Percentiles rank a stretch among this genome's conserved stretches.
Conservation (phyloP, 2,113 vertebrate genomes). For the Petaurus breviceps region DNA sequence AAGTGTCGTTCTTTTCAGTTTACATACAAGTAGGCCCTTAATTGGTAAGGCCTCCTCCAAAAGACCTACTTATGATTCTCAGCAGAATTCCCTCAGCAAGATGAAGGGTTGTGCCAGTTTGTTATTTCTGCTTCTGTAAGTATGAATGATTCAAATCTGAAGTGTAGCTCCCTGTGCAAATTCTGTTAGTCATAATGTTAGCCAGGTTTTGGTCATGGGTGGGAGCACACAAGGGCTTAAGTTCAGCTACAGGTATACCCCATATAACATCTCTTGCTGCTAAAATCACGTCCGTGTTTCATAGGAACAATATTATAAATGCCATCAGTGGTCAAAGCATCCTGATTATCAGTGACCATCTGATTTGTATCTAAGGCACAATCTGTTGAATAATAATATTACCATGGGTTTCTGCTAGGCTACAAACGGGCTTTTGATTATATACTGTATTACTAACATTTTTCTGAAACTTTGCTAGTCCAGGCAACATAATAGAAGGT, state of each 20-base stretch:
- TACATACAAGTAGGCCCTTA: neutral
- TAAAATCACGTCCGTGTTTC: neutral
- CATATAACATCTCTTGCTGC: neutral
- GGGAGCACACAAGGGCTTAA: neutral
- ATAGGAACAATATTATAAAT: neutral
- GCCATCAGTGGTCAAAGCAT: neutral
- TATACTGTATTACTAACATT: neutral
- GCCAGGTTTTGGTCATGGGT: neutral
- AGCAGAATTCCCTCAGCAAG: neutral
- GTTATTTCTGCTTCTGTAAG: neutral
- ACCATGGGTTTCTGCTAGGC: neutral
- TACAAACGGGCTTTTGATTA: neutral
- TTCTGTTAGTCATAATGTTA: neutral
- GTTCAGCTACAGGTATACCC: neutral
- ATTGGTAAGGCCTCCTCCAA: constrained; percentile 1
- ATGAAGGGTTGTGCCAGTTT: constrained; percentile 1
- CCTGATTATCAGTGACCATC: neutral
- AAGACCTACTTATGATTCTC: neutral
- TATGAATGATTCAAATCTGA: neutral
- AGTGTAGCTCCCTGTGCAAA: neutral
- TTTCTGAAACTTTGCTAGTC: neutral
- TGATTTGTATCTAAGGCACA: neutral
- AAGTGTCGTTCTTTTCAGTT: neutral
- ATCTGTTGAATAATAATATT: neutral
- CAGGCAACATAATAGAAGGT: neutral